Percentiles rank a stretch among this genome's conserved stretches.
These are phyloP conservation scores for Harpalus rubripes DNA, from an alignment of 2,888 invertebrate species.

Conservation along the genomic window DNA sequence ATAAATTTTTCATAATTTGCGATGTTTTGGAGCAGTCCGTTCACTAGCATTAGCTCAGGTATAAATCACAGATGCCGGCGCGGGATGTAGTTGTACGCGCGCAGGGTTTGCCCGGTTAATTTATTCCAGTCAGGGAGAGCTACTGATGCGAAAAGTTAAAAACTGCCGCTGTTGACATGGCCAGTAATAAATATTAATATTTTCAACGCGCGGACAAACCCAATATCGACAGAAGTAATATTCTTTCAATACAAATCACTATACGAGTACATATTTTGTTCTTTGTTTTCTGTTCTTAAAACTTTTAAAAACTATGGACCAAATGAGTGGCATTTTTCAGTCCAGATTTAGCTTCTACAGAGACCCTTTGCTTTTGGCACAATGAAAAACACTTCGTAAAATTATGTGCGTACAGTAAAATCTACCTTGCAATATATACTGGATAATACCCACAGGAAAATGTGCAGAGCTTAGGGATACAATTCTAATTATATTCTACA, in stretches of 20 bases:
- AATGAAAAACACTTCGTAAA: too few species aligned
- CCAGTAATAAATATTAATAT: constrained; percentile 63
- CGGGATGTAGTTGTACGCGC: constrained; percentile 20
- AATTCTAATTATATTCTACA: too few species aligned
- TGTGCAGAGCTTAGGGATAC: too few species aligned
- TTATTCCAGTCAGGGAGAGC: constrained; percentile 64
- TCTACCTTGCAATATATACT: too few species aligned
- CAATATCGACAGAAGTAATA: constrained; percentile 7
- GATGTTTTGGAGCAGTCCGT: constrained; percentile 31
- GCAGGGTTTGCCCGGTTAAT: constrained; percentile 24
- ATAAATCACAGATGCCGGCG: constrained; percentile 53
- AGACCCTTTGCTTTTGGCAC: too few species aligned
- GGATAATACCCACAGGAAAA: too few species aligned
- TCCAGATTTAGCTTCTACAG: too few species aligned
- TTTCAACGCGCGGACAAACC: constrained; percentile 41
- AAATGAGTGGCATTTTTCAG: too few species aligned
- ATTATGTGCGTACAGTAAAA: too few species aligned
- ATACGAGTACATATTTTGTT: neutral
- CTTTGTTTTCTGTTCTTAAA: too few species aligned
- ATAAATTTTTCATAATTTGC: constrained; percentile 65
- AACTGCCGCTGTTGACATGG: constrained; percentile 61
- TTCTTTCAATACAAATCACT: neutral
- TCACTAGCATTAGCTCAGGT: constrained; percentile 55
- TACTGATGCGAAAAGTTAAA: constrained; percentile 66
- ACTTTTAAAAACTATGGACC: too few species aligned